phyloP scores from a whole-genome alignment of 2,113 vertebrate species.

The Apeltes quadracus region DNA sequence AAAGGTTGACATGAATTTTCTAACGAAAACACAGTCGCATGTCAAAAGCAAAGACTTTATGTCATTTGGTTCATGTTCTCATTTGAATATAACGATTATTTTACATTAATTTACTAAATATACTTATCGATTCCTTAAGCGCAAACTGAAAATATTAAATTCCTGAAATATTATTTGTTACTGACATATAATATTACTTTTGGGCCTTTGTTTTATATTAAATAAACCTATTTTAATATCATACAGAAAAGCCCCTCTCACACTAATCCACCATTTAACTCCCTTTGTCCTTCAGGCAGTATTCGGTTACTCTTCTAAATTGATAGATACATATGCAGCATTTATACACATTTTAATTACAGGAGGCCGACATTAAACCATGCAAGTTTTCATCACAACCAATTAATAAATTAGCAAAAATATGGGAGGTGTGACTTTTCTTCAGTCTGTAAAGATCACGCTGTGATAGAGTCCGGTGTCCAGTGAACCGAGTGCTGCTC shows the following conservation, averaged over 20 bases:
- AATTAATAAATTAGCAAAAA: constrained; percentile 18
- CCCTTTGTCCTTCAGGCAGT: constrained; percentile 6
- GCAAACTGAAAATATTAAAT: background rate
- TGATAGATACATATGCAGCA: background rate
- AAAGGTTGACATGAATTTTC: background rate
- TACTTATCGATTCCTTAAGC: background rate
- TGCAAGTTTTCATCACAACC: constrained; percentile 21
- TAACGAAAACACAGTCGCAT: constrained; percentile 18
- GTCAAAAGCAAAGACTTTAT: constrained; percentile 22
- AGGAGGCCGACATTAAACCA: constrained; percentile 10
- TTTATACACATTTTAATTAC: constrained; percentile 7
- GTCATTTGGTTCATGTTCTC: constrained; percentile 47
- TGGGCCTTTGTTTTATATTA: background rate
- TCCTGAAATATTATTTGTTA: background rate
- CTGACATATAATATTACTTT: background rate
- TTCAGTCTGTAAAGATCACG: background rate
- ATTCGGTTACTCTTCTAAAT: constrained; percentile 13
- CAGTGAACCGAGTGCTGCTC: constrained; percentile 37
- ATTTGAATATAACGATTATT: constrained; percentile 44
- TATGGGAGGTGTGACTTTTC: constrained; percentile 35
- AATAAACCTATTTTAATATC: background rate
- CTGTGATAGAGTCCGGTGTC: constrained; percentile 70
- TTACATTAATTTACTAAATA: constrained; percentile 11
- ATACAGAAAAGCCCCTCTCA: constrained; percentile 11
- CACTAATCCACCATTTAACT: constrained; percentile 7